Conservation (phyloP, 2,797 vertebrate genomes). For the Rhabdophis nuchalis region DNA sequence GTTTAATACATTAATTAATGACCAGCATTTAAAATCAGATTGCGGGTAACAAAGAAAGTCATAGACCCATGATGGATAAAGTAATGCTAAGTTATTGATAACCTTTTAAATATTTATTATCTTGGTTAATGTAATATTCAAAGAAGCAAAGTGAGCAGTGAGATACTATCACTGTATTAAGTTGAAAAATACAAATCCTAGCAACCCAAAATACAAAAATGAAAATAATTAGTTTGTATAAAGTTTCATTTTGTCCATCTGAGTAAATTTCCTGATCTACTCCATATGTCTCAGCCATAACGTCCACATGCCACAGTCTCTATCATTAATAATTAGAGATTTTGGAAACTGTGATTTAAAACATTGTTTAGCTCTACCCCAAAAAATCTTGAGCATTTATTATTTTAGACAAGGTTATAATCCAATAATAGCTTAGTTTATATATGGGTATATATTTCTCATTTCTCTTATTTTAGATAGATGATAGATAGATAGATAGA, state of each 20-base stretch:
- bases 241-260: background rate
- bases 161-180: background rate
- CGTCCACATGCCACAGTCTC: background rate
- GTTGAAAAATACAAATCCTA: background rate
- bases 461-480: no score
- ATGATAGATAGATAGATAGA: no score
- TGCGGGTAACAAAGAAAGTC: background rate
- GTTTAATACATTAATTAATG: background rate
- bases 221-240: background rate
- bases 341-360: background rate
- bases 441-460: no score
- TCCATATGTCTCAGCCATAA: background rate
- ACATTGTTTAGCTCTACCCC: background rate
- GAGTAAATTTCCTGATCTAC: background rate
- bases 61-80: no score
- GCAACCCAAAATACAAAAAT: background rate
- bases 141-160: background rate
- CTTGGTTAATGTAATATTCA: background rate
- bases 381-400: background rate
- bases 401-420: background rate
- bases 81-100: background rate
- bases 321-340: background rate
- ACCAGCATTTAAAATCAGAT: background rate
- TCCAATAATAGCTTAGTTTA: background rate
- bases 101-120: background rate